Percentiles rank a stretch among this genome's conserved stretches.
These are phyloP conservation scores for Therioaphis trifolii DNA, from an alignment of 2,888 invertebrate species.

Conservation along the genomic window DNA sequence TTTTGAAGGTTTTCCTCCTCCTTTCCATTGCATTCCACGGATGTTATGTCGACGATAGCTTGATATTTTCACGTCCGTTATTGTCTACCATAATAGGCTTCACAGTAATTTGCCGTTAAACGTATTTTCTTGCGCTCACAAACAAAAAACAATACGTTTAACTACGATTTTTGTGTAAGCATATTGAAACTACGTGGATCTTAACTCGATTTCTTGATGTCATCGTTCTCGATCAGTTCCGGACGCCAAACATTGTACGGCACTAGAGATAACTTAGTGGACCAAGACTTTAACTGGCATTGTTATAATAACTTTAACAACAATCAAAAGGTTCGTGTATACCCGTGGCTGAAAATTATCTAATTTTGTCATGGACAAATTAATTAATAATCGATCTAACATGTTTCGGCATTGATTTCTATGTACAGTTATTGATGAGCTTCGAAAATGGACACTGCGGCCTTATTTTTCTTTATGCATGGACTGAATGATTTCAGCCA, in stretches of 20 bases:
- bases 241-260: conserved; percentile 54
- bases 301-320: conserved; percentile 58
- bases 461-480: conserved; percentile 43
- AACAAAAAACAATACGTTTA: no score
- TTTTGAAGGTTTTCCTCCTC: not conserved
- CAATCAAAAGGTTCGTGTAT: conserved; percentile 60
- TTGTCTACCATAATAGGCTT: not conserved
- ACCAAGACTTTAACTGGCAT: conserved; percentile 58
- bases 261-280: conserved; percentile 58
- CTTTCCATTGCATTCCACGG: not conserved
- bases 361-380: not conserved
- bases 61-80: not conserved
- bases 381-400: conserved; percentile 25
- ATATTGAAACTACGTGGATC: not conserved
- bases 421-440: conserved; percentile 4
- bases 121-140: no score
- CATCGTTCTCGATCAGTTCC: conserved; percentile 58
- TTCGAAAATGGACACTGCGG: conserved; percentile 1
- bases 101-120: not conserved
- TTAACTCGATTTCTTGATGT: conserved; percentile 68
- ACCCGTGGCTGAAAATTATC: not conserved
- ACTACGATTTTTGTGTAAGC: conserved; percentile 1
- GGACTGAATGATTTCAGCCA: not conserved
- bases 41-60: not conserved
- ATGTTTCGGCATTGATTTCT: conserved; percentile 9